A percentile compares a stretch with the other conserved stretches of the same genome.
phyloP scores from a whole-genome alignment of 2,113 vertebrate genomes.

The Marmota monax region DNA sequence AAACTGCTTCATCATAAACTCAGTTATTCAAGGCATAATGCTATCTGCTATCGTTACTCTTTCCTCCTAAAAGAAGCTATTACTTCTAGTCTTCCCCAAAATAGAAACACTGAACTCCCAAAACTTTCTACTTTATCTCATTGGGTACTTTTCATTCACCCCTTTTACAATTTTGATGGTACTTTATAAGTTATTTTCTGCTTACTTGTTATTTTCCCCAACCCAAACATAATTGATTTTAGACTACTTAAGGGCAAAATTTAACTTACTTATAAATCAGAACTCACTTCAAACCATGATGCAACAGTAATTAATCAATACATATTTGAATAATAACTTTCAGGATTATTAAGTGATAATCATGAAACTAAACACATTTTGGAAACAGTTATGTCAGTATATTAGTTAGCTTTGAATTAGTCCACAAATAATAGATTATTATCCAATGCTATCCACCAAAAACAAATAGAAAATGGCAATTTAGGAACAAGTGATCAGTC shows the following conservation, averaged over 20 bases:
- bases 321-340: constrained; percentile 9
- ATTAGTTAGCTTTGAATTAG: constrained; percentile 12
- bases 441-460: constrained; percentile 17
- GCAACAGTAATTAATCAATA: background rate
- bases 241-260: background rate
- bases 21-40: background rate
- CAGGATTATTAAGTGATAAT: background rate
- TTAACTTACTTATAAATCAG: background rate
- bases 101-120: background rate
- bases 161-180: background rate
- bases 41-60: background rate
- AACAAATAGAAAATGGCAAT: background rate
- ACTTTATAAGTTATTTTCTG: background rate
- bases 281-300: background rate
- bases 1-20: background rate
- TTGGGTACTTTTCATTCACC: background rate
- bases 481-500: background rate
- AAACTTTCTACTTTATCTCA: background rate
- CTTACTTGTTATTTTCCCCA: background rate
- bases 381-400: background rate
- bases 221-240: background rate
- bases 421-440: constrained; percentile 42
- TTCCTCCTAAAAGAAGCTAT: background rate
- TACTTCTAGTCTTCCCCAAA: background rate
- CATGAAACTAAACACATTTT: constrained; percentile 38